These are phyloP conservation scores for Chironomus tepperi DNA, from an alignment of 1,140 invertebrate species.

Conservation along the genomic window DNA sequence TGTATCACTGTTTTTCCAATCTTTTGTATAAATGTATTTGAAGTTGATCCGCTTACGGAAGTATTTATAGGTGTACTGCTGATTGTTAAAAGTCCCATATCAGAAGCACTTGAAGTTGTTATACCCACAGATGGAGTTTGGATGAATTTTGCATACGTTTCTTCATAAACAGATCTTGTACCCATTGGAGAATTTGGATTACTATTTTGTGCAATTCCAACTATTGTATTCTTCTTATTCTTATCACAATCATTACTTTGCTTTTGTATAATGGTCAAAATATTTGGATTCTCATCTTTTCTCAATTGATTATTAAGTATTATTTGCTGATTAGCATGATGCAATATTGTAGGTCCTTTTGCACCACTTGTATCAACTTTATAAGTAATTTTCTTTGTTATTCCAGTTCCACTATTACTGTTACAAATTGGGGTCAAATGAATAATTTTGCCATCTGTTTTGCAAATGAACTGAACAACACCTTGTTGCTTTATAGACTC, in stretches of 20 bases:
- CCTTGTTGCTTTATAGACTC: not conserved
- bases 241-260: slow-evolving; percentile 35
- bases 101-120: not conserved
- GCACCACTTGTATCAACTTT: not conserved
- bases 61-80: slow-evolving; percentile 33
- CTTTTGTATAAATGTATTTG: not conserved
- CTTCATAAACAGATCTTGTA: slow-evolving; percentile 45
- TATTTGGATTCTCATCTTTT: slow-evolving; percentile 37
- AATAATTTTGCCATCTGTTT: slow-evolving; percentile 46
- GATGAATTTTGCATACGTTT: slow-evolving; percentile 46
- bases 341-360: not conserved
- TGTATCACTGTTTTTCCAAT: slow-evolving; percentile 27
- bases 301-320: slow-evolving; percentile 33
- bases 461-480: slow-evolving; percentile 43
- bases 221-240: slow-evolving; percentile 28
- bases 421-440: slow-evolving; percentile 41
- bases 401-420: not conserved
- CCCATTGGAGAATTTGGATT: slow-evolving; percentile 41
- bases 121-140: slow-evolving; percentile 32
- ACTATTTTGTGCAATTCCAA: slow-evolving; percentile 30
- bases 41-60: slow-evolving; percentile 37
- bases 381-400: slow-evolving; percentile 11
- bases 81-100: slow-evolving; percentile 27
- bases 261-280: slow-evolving; percentile 32
- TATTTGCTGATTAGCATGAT: slow-evolving; percentile 27